phyloP scores from a whole-genome alignment of 2,113 vertebrate species.

The Panthera leo region DNA sequence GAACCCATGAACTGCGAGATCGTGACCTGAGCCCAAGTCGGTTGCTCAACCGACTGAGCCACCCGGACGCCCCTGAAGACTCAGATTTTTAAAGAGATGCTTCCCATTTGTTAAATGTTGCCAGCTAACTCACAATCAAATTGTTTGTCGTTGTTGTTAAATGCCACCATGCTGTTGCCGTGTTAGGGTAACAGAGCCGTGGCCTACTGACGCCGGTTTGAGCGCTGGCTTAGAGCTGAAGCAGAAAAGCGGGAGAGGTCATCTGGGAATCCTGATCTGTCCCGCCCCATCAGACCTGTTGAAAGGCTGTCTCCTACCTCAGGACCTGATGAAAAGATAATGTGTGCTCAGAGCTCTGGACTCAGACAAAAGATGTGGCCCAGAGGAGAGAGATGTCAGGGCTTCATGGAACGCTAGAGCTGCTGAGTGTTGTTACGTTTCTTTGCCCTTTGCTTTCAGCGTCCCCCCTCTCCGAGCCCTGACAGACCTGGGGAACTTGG shows the following conservation, averaged over 20 bases:
- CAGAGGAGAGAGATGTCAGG: not conserved
- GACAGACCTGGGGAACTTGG: not conserved
- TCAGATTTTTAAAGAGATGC: not conserved
- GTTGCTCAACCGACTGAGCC: no score
- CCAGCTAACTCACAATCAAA: not conserved
- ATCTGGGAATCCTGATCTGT: not conserved
- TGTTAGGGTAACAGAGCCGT: fast-evolving
- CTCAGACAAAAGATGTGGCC: not conserved
- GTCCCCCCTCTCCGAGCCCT: not conserved
- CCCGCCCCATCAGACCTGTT: not conserved
- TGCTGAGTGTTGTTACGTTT: not conserved
- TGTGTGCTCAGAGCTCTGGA: not conserved
- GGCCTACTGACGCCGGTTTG: not conserved
- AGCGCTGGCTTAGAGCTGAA: not conserved
- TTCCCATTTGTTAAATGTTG: not conserved
- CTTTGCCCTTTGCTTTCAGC: not conserved
- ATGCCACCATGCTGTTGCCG: fast-evolving
- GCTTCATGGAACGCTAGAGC: fast-evolving
- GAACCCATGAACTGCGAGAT: no score
- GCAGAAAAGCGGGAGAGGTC: not conserved
- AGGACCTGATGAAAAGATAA: not conserved
- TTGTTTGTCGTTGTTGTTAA: not conserved
- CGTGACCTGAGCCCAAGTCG: no score
- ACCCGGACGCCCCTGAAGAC: no score
- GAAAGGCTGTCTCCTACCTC: not conserved